These are phyloP conservation scores for Tortricodes alternella DNA, from an alignment of 2,888 invertebrate genomes.

Conservation along the genomic window DNA sequence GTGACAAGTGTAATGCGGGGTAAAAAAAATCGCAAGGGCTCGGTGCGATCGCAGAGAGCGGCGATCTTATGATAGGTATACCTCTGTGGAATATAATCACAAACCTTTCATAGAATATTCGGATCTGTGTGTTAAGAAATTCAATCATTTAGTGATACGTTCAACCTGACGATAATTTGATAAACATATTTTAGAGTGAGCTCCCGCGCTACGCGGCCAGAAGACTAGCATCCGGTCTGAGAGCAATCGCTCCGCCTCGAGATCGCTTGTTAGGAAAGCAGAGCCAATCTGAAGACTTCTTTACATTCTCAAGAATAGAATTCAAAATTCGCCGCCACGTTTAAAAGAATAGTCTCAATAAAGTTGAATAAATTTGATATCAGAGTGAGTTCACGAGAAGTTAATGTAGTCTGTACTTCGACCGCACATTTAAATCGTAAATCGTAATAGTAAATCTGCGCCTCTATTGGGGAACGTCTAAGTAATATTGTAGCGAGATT, in stretches of 20 bases:
- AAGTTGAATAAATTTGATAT: constrained; percentile 23
- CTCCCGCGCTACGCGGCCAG: constrained; percentile 36
- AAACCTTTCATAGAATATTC: too few relatives aligned
- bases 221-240: constrained; percentile 36
- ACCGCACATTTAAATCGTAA: neutral
- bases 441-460: neutral
- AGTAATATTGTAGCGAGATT: too few relatives aligned
- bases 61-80: too few relatives aligned
- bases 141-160: too few relatives aligned
- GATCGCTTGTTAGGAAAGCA: constrained; percentile 48
- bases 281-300: constrained; percentile 35
- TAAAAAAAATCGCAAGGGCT: neutral
- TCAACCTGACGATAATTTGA: neutral
- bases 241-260: constrained; percentile 47
- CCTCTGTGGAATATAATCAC: too few relatives aligned
- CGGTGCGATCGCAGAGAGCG: neutral
- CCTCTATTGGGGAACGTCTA: too few relatives aligned
- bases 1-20: neutral
- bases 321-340: neutral
- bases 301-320: constrained; percentile 27
- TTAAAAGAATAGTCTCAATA: constrained; percentile 12
- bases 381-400: neutral
- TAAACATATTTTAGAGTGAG: constrained; percentile 41
- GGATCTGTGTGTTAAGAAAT: too few relatives aligned
- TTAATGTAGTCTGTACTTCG: constrained; percentile 8